These are phyloP conservation scores for Orthosia gracilis DNA, from an alignment of 2,888 invertebrate species.

Conservation along the genomic window DNA sequence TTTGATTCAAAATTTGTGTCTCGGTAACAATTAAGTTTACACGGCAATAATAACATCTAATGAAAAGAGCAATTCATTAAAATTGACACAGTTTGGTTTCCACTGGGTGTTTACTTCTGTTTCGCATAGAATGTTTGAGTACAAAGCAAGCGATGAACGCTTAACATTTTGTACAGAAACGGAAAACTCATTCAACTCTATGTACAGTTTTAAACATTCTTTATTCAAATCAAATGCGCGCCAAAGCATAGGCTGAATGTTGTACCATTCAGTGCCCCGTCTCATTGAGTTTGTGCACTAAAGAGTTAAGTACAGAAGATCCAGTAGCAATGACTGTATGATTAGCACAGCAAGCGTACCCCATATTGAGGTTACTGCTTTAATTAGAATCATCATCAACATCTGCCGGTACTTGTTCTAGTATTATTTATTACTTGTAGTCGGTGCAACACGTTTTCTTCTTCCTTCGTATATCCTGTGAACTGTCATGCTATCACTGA, in stretches of 20 bases:
- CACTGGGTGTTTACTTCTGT: neutral
- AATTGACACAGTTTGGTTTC: constrained; percentile 5
- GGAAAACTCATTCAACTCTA: constrained; percentile 34
- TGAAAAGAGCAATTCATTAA: neutral
- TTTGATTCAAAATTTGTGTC: too few species aligned
- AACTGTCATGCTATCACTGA: too few species aligned
- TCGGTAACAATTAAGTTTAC: too few species aligned
- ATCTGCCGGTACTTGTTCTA: too few species aligned
- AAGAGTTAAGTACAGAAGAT: constrained; percentile 22
- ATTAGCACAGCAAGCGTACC: neutral
- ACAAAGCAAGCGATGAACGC: constrained; percentile 25
- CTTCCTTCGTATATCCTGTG: too few species aligned
- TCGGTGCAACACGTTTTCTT: too few species aligned
- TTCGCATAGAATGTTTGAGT: neutral
- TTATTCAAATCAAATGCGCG: constrained; percentile 60
- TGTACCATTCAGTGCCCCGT: constrained; percentile 50
- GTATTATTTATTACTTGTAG: too few species aligned
- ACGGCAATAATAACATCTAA: neutral
- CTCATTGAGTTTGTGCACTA: constrained; percentile 50
- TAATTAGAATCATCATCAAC: too few species aligned
- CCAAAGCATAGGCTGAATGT: constrained; percentile 59
- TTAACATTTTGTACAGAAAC: constrained; percentile 20
- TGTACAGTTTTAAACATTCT: constrained; percentile 59
- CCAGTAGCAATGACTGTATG: neutral
- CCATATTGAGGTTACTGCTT: neutral